Base-by-base conservation (phyloP, 1,140 invertebrate species). In the Dolichoris vasculosae region DNA sequence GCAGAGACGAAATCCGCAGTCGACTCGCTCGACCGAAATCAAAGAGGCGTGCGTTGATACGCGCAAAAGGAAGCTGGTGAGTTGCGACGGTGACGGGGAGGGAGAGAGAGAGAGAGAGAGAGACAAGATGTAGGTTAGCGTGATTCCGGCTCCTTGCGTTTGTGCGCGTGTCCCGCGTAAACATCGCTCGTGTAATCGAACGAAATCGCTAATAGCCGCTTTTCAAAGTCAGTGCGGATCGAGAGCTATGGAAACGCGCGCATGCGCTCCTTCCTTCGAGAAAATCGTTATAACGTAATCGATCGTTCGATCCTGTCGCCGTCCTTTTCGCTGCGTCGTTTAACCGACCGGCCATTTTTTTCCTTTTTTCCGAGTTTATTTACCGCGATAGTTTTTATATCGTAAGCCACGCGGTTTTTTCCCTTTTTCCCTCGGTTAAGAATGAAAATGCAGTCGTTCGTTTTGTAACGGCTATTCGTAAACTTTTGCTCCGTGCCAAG, bases 171-270 rank as follows among this genome's bases (percentile, higher is more conserved):
- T 88, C 88, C 84, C 88, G 89, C 88, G 88, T 90, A 90, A 92
- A 91, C 91, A 91, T 90, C 89, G 86, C 35, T 89, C 88, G 88
- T 88, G 87, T 89, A 90, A 90, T 90, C 90, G 89, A 90, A 89
- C 90, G 88, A 89, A 90, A 90, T 90, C 89, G 89, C 90, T 89
- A 90, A 90, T 90, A 88, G 89, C 88, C 87, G 80, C 87, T 86
- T 89, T 82, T 75, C 71, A 46, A n/a, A 46, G 40, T 46, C 71
- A 30, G 35, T 15, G 4, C 71, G 71, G 30, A 11, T 23, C 38
- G 30, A 26, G 15, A 8, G 35, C 69, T 35, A 0, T 20, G 7
- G 67, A n/a, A n/a, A n/a, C 30, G 3, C 11, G 32, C 1, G 67
- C 20, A 69, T 4, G 11, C 15, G 11, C 59, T 1, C n/a, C n/a